These are phyloP conservation scores for Ormyrus pomaceus DNA, from an alignment of 2,888 invertebrate species.

Conservation along the genomic window DNA sequence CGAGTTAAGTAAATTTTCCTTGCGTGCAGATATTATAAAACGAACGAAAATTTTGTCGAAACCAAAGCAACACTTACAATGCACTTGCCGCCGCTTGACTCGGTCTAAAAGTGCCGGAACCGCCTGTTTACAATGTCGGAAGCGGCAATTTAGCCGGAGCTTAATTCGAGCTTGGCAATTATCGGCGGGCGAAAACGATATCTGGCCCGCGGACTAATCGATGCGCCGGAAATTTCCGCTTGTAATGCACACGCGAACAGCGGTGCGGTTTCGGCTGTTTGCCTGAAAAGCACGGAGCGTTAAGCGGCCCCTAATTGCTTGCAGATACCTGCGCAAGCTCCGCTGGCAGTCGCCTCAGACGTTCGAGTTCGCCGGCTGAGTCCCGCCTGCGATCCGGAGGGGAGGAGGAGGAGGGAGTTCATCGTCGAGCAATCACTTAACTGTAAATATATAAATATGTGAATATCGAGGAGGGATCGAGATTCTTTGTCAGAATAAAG, in stretches of 20 bases:
- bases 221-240: neutral
- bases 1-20: too few species aligned
- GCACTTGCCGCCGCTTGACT: too few species aligned
- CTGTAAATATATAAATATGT: conserved; percentile 39
- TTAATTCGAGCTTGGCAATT: conserved; percentile 23
- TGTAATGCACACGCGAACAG: neutral
- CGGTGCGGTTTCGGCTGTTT: conserved; percentile 4
- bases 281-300: conserved; percentile 7
- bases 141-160: conserved; percentile 20
- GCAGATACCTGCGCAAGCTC: conserved; percentile 65
- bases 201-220: conserved; percentile 11
- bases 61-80: too few species aligned
- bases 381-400: neutral
- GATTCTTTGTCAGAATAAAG: conserved; percentile 16
- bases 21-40: too few species aligned
- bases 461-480: conserved; percentile 30
- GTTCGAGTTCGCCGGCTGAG: conserved; percentile 65
- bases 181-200: conserved; percentile 22
- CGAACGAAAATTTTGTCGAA: too few species aligned
- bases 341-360: conserved; percentile 67
- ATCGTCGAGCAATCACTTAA: neutral
- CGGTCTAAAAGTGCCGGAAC: too few species aligned
- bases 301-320: conserved; percentile 55
- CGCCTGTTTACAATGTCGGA: neutral
- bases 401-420: neutral